Conservation (phyloP, 30 jellyfish, hydroid and myxozoan species). For the Hydractinia symbiolongicarpus region DNA sequence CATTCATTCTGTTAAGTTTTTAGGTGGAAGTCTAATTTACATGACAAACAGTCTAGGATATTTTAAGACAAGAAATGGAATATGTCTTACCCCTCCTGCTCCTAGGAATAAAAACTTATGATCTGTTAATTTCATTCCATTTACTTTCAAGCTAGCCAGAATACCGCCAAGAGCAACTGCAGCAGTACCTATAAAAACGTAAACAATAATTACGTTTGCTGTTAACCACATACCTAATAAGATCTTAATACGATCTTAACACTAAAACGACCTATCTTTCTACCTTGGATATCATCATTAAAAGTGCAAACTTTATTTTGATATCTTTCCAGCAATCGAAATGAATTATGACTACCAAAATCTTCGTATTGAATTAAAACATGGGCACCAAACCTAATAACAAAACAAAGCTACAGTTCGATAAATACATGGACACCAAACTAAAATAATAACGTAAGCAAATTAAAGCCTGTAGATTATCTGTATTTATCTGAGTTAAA, state of each 20-base stretch:
- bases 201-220: neutral
- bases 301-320: slow-evolving; percentile 70
- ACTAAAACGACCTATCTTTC: too few relatives aligned
- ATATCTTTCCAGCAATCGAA: slow-evolving; percentile 69
- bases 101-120: slow-evolving; percentile 81
- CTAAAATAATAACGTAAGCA: too few relatives aligned
- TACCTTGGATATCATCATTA: slow-evolving; percentile 94
- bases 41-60: neutral
- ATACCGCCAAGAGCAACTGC: slow-evolving; percentile 92
- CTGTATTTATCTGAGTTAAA: too few relatives aligned
- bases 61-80: neutral
- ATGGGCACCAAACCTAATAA: slow-evolving; percentile 60
- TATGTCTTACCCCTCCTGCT: slow-evolving; percentile 84
- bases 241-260: too few relatives aligned
- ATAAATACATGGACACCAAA: neutral
- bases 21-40: neutral
- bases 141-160: slow-evolving; percentile 63
- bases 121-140: slow-evolving; percentile 50
- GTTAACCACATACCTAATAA: too few relatives aligned
- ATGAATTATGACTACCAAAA: slow-evolving; percentile 90
- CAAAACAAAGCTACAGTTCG: neutral
- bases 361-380: slow-evolving; percentile 88
- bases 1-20: too few relatives aligned
- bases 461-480: too few relatives aligned
- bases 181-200: slow-evolving; percentile 65